These are phyloP conservation scores for Noctua pronuba DNA, from an alignment of 2,888 invertebrate species.

Conservation along the genomic window DNA sequence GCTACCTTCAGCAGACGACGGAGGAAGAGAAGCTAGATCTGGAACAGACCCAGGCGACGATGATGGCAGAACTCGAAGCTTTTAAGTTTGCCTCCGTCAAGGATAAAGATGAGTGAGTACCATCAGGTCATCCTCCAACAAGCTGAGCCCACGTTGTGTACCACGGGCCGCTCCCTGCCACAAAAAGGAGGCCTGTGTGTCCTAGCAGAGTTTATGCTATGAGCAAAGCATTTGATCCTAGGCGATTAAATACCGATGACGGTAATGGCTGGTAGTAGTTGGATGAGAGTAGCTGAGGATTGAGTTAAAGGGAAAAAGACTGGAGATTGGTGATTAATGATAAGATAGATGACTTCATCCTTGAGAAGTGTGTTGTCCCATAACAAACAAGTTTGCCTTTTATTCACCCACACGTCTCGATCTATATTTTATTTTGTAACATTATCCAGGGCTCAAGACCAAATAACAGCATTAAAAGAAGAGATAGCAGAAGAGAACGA, in stretches of 20 bases:
- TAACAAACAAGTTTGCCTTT: background rate
- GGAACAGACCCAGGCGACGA: constrained; percentile 92
- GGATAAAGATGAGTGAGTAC: constrained; percentile 94
- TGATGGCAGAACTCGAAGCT: constrained; percentile 93
- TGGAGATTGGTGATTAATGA: background rate
- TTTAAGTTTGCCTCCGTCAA: constrained; percentile 95
- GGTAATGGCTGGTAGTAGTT: too few relatives aligned
- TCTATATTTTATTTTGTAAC: background rate
- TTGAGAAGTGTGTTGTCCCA: background rate
- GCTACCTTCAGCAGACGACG: constrained; percentile 92
- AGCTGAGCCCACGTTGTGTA: background rate
- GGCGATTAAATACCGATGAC: background rate
- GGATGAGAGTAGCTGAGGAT: background rate
- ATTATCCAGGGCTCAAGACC: constrained; percentile 92
- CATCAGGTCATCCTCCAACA: background rate
- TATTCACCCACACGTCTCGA: background rate
- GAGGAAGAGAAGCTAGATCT: constrained; percentile 94
- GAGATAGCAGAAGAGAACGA: constrained; percentile 89
- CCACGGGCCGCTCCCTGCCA: background rate
- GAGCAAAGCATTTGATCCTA: background rate
- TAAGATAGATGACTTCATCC: background rate
- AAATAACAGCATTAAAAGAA: constrained; percentile 91
- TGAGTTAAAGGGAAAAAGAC: background rate
- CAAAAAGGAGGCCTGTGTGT: background rate
- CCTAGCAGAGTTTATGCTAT: background rate